A percentile compares a stretch with the other conserved stretches of the same genome.
phyloP scores from a whole-genome alignment of 2,113 vertebrate species.

The Hippocampus barbouri region DNA sequence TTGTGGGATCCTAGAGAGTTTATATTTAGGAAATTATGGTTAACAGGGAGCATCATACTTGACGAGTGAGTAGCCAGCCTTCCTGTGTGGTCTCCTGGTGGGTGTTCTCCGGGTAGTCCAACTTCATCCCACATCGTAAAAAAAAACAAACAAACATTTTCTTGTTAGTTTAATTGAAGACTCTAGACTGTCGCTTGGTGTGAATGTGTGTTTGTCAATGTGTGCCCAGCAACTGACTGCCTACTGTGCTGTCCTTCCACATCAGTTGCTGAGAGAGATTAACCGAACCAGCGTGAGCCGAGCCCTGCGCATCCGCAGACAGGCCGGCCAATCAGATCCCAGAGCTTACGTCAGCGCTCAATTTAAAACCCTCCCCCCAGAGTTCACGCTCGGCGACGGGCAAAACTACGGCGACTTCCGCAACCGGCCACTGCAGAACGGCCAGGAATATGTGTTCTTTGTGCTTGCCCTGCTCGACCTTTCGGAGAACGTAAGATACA shows the following conservation, averaged over 20 bases:
- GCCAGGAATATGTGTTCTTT: slow-evolving; percentile 97
- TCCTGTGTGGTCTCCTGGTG: too few relatives aligned
- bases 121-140: too few relatives aligned
- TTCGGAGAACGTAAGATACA: slow-evolving; percentile 87
- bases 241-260: background rate
- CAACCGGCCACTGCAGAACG: slow-evolving; percentile 89
- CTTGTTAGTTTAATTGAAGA: too few relatives aligned
- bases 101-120: too few relatives aligned
- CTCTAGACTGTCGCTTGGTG: too few relatives aligned
- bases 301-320: slow-evolving; percentile 84
- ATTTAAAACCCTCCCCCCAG: slow-evolving; percentile 90
- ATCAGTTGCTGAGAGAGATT: slow-evolving; percentile 90
- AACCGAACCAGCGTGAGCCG: slow-evolving; percentile 83
- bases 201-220: background rate
- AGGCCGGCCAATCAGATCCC: slow-evolving; percentile 79
- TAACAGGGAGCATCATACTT: too few relatives aligned
- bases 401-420: slow-evolving; percentile 90
- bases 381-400: slow-evolving; percentile 94
- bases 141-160: too few relatives aligned
- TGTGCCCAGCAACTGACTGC: too few relatives aligned
- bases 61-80: too few relatives aligned
- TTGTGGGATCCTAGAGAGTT: background rate
- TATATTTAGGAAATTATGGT: background rate
- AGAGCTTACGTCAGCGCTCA: slow-evolving; percentile 90
- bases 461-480: slow-evolving; percentile 92